Percentiles rank a stretch among this genome's conserved stretches.
These are phyloP conservation scores for Coenonympha glycerion DNA, from an alignment of 2,888 invertebrate species.

Conservation along the genomic window DNA sequence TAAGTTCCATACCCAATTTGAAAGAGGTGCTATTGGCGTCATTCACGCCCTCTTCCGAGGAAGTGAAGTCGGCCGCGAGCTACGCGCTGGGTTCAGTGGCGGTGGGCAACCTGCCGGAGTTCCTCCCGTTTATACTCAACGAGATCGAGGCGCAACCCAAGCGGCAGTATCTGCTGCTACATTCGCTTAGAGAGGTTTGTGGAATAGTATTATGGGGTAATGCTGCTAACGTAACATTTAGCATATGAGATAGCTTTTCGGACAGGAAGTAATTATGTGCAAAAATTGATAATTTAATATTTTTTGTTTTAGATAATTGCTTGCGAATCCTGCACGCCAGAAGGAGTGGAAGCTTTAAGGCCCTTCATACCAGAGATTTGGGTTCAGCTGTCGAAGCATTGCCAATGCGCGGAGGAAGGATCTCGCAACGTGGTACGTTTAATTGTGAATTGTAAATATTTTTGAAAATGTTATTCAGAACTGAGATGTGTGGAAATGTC, in stretches of 20 bases:
- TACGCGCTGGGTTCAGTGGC: constrained; percentile 97
- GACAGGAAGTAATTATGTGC: too few species aligned
- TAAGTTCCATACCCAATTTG: constrained; percentile 84
- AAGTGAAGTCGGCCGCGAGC: constrained; percentile 98
- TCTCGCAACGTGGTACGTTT: constrained; percentile 92
- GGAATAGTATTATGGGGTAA: not conserved
- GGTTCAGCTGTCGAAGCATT: constrained; percentile 94
- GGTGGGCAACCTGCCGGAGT: constrained; percentile 94
- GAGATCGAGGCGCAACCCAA: constrained; percentile 97
- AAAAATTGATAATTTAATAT: too few species aligned
- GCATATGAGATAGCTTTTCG: too few species aligned
- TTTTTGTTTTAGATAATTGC: constrained; percentile 81
- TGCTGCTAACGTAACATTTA: too few species aligned
- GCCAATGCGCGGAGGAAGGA: constrained; percentile 98
- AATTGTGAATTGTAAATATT: not conserved
- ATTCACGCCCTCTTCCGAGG: constrained; percentile 94
- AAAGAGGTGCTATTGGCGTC: constrained; percentile 88
- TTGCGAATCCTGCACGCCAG: constrained; percentile 84
- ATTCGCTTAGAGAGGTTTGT: constrained; percentile 95
- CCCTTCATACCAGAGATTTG: constrained; percentile 93
- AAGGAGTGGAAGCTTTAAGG: constrained; percentile 84
- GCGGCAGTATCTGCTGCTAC: constrained; percentile 95
- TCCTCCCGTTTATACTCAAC: constrained; percentile 93
- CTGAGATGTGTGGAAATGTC: too few species aligned
- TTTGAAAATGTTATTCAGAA: not conserved